Evolutionary conservation across 2,113 vertebrate genomes (phyloP), one percentile per base, ranked within the genome.

Genomic region (Leucopternis melanops): DNA sequence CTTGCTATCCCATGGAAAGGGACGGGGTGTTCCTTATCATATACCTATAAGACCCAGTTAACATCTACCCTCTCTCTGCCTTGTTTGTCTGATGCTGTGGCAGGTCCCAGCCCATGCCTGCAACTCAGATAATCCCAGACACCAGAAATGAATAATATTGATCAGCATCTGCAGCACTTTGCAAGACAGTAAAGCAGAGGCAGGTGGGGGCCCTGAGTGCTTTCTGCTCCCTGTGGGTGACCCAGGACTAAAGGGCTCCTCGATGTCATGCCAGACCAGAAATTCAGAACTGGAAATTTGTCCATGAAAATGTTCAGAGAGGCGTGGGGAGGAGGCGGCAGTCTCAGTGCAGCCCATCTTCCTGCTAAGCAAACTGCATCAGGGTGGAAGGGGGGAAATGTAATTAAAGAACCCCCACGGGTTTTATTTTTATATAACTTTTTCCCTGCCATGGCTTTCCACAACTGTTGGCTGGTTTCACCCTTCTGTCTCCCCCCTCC

Each of bases 21-120:
- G 27, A 9, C 1, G 0, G 4, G 9, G 9, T 14, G 5, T 22
- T 50, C 38, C 31, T 20, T 54, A 6, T 19, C 14, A 7, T 5
- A 9, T 26, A 18, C 31, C 44, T 6, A 0, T n/a, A 34, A 57
- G 17, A 13, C 11, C 15, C 29, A 34, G 34, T 16, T 47, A 40
- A 17, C 5, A 10, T 10, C 21, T 9, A 11, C 54, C 13, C 19
- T 29, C 25, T 49, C 42, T 55, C 63, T 88, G 67, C 62, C 55
- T 29, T 36, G 22, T 16, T 20, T 61, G 13, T 17, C 34, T 0
- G 0, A 3, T 25, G 42, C 52, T 62, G 40, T 8, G 36, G 34
- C 55, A 72, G 55, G 45, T 69, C 40, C 47, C 72, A 93, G n/a
- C 72, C 58, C 2, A 2, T 16, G 49, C 32, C 65, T 81, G 36